A percentile compares a stretch with the other conserved stretches of the same genome.
Conservation (phyloP, 2,113 vertebrate genomes). For the Lepus europaeus region DNA sequence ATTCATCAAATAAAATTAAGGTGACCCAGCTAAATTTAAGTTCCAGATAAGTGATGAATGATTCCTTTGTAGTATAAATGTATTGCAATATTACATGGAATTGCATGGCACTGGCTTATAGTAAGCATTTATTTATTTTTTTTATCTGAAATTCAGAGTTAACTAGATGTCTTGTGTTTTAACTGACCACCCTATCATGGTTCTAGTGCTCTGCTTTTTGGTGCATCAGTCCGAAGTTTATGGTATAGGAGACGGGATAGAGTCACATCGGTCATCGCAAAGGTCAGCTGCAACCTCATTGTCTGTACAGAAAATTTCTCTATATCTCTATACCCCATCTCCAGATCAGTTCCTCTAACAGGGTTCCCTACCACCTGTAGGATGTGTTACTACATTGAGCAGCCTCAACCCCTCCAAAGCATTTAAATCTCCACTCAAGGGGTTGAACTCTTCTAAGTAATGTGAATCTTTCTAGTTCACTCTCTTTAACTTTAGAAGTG, state of each 20-base stretch:
- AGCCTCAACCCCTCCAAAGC: rapidly evolving
- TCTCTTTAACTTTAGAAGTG: neutral
- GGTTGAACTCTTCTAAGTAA: neutral
- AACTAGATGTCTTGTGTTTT: neutral
- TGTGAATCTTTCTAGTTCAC: neutral
- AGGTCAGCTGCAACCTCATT: rapidly evolving
- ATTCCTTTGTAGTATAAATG: neutral
- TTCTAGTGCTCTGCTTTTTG: neutral
- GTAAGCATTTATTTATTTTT: neutral
- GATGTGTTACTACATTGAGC: rapidly evolving
- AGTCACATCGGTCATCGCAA: neutral
- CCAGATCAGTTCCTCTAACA: no score
- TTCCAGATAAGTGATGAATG: neutral
- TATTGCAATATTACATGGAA: neutral
- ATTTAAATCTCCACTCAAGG: neutral
- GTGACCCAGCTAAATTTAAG: neutral
- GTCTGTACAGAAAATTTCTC: neutral
- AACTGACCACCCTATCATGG: neutral
- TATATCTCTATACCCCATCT: neutral
- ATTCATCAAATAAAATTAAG: slow-evolving; percentile 8
- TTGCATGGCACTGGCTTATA: neutral
- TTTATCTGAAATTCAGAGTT: neutral
- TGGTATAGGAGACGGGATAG: rapidly evolving
- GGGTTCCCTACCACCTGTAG: no score
- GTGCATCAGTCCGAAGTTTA: neutral